Evolutionary conservation across 2,888 invertebrate genomes (phyloP).

Genomic region (Gortyna flavago): DNA sequence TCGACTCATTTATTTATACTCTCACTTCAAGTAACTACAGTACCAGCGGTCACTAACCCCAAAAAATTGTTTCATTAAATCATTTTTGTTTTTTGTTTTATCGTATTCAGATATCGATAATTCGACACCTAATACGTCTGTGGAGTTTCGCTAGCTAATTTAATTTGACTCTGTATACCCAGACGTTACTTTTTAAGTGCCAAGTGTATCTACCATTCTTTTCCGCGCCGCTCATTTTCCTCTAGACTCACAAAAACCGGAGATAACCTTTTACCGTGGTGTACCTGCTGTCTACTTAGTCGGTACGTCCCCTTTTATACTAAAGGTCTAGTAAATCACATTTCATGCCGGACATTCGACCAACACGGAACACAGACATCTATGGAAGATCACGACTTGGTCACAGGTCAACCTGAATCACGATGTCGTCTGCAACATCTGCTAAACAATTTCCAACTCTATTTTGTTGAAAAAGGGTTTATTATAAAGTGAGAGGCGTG

Average conservation of each 20-base stretch:
- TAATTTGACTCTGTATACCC: too few species aligned
- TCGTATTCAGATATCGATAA: too few species aligned
- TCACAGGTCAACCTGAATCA: slow-evolving; percentile 65
- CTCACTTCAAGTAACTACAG: too few species aligned
- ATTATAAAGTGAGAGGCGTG: background rate
- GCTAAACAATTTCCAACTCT: slow-evolving; percentile 38
- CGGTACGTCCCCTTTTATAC: slow-evolving; percentile 17
- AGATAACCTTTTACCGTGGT: background rate
- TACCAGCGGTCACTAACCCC: too few species aligned
- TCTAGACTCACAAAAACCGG: background rate
- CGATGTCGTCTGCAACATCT: slow-evolving; percentile 61
- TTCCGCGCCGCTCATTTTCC: background rate
- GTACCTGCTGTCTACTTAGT: background rate
- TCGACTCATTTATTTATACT: too few species aligned
- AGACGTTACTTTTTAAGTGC: background rate
- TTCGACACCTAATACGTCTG: background rate
- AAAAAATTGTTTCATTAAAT: too few species aligned
- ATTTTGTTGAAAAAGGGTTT: background rate
- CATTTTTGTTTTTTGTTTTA: too few species aligned
- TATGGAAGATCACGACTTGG: slow-evolving; percentile 68
- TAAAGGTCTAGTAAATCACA: slow-evolving; percentile 58
- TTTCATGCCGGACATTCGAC: slow-evolving; percentile 58
- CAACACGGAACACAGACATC: slow-evolving; percentile 55
- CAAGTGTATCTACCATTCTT: background rate
- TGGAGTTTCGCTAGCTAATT: too few species aligned